phyloP scores from a whole-genome alignment of 2,888 invertebrate species.

The Cistogaster globosa region DNA sequence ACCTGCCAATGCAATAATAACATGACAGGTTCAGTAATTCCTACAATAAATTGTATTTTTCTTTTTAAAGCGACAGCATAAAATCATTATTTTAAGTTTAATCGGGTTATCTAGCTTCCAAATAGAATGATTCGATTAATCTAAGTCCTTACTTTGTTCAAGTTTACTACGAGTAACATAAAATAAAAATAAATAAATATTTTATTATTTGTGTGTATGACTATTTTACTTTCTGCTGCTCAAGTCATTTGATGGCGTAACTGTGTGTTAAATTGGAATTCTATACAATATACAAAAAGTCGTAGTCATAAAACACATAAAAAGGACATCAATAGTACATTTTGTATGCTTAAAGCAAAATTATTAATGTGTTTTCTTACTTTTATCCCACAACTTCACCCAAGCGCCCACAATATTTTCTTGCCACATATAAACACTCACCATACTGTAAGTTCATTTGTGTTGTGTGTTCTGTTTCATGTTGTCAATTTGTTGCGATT shows the following conservation, averaged over 20 bases:
- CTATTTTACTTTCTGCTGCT: constrained; percentile 12
- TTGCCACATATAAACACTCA: not conserved
- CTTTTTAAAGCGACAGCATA: not conserved
- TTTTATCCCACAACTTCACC: not conserved
- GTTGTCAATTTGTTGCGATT: constrained; percentile 67
- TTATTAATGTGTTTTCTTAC: constrained; percentile 59
- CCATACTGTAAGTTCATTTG: not conserved
- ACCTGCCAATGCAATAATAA: too few species aligned
- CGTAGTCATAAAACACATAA: constrained; percentile 4
- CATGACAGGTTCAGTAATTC: too few species aligned
- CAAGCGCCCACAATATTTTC: constrained; percentile 1
- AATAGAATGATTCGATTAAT: not conserved
- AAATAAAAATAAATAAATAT: constrained; percentile 28
- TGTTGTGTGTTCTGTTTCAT: constrained; percentile 47
- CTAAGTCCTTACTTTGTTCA: not conserved
- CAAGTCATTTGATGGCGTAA: constrained; percentile 9
- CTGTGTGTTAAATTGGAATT: constrained; percentile 31
- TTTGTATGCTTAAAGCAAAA: constrained; percentile 62
- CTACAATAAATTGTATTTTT: too few species aligned
- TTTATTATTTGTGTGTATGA: constrained; percentile 20
- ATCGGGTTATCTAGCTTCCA: too few species aligned
- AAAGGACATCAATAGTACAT: constrained; percentile 61
- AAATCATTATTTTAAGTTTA: not conserved
- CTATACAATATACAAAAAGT: not conserved
- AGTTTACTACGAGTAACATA: not conserved